Evolutionary conservation across 1,140 invertebrate genomes (phyloP).

Genomic region (Acyrthosiphon pisum): DNA sequence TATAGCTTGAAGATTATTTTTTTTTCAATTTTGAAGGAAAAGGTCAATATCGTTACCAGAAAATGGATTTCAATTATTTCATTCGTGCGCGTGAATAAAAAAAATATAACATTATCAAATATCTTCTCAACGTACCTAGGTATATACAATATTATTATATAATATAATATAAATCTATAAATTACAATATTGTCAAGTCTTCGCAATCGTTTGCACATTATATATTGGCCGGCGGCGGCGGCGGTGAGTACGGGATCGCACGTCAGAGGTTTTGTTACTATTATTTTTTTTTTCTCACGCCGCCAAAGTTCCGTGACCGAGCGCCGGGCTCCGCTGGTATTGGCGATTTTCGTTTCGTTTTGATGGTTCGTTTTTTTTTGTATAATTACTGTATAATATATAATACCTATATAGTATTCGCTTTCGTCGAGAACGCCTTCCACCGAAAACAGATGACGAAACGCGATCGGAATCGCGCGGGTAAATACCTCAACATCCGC

Average conservation of each 20-base stretch:
- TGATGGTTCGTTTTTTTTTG: neutral
- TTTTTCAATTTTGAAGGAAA: neutral
- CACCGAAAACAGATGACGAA: neutral
- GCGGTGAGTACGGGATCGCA: neutral
- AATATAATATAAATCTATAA: neutral
- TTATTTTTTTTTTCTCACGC: slow-evolving; percentile 22
- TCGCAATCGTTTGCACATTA: neutral
- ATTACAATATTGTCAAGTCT: neutral
- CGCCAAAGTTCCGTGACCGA: slow-evolving; percentile 11
- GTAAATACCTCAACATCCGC: neutral
- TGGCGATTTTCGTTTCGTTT: neutral
- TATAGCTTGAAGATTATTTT: neutral
- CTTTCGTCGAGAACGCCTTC: neutral
- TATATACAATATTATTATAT: neutral
- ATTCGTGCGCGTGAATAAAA: neutral
- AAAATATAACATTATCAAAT: neutral
- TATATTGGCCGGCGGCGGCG: neutral
- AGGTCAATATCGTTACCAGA: neutral
- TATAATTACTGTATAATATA: neutral
- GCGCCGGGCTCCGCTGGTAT: neutral
- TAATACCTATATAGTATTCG: neutral
- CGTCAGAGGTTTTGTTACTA: neutral
- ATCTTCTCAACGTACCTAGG: neutral
- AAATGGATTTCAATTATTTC: neutral
- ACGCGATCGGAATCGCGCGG: neutral